Conservation (phyloP, 1,140 invertebrate genomes). For the Ephestia elutella region DNA sequence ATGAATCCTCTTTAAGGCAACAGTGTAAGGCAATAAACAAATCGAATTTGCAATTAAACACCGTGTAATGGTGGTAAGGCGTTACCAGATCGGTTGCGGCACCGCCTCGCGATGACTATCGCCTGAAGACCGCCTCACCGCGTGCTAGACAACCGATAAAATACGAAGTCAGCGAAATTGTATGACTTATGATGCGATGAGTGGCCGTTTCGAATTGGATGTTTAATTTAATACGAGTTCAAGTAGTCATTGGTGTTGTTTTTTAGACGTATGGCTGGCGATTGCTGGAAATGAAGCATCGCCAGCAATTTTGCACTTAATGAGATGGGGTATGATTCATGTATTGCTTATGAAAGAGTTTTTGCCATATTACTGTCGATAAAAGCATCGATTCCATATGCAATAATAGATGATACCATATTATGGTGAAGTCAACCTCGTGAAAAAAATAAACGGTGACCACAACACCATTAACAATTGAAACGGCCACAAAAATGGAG, state of each 20-base stretch:
- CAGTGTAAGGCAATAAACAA: conserved; percentile 27
- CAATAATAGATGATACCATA: neutral
- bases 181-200: conserved; percentile 49
- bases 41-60: conserved; percentile 44
- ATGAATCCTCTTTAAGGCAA: conserved; percentile 4
- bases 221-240: conserved; percentile 28
- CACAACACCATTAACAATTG: conserved; percentile 3
- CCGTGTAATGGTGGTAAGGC: conserved; percentile 41
- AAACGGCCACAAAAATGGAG: neutral
- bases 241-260: conserved; percentile 5
- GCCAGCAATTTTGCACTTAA: neutral
- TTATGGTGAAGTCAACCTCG: neutral
- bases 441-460: neutral
- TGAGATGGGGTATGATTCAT: neutral
- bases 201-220: conserved; percentile 42
- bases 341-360: neutral
- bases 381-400: neutral
- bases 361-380: neutral
- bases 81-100: conserved; percentile 37
- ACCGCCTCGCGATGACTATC: conserved; percentile 54
- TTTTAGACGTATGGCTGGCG: neutral
- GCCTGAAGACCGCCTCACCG: conserved; percentile 40
- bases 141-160: conserved; percentile 44
- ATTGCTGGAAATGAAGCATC: neutral
- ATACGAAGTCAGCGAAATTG: conserved; percentile 30